Base-by-base conservation (phyloP, 1,140 invertebrate species). In the Pogonomyrmex barbatus region DNA sequence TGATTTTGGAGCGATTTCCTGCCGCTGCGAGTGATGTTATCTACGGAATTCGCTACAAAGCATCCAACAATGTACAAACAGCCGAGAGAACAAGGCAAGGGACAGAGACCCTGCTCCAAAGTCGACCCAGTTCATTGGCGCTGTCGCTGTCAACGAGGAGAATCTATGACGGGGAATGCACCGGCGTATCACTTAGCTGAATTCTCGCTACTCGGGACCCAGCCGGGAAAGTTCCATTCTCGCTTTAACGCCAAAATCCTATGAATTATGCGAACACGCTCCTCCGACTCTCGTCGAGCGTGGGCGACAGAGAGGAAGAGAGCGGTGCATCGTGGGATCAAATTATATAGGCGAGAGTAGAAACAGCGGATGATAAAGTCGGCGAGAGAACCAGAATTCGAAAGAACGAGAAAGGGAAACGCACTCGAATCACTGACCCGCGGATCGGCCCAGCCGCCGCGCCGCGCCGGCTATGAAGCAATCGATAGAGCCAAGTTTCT, bases 1-100 rank as follows among this genome's bases (percentile, higher is more conserved):
- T 83, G 79, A 83, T 75, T 83, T 83, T 83, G 68, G 42, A 73
- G 39, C 68, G 68, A 83, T 83, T 73, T 42, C n/a, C 42, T 10
- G 30, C 52, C 36, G 54, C 54, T 73, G 52, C 79, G 54, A 83
- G 79, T 83, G 79, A 71, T 81, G 87, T 54, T 78, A 84, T 77
- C 67, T 58, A 68, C 33, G 88, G 86, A 90, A 90, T 86, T 90
- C 87, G 76, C 86, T 90, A 88, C 89, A 85, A 90, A 90, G 83
- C 63, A 85, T 70, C 77, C 89, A 90, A 88, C 89, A 88, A 87
- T 90, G 89, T 77, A 58, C 54, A 76, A 77, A 85, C 67, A 89
- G 65, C 76, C 56, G 85, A 30, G 58, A 84, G 60, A 58, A 75
- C 75, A 47, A 24, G 24, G 56, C 79, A 73, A 83, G 68, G 68